phyloP scores from a whole-genome alignment of 2,113 vertebrate species.

The Porphyrio hochstetteri region DNA sequence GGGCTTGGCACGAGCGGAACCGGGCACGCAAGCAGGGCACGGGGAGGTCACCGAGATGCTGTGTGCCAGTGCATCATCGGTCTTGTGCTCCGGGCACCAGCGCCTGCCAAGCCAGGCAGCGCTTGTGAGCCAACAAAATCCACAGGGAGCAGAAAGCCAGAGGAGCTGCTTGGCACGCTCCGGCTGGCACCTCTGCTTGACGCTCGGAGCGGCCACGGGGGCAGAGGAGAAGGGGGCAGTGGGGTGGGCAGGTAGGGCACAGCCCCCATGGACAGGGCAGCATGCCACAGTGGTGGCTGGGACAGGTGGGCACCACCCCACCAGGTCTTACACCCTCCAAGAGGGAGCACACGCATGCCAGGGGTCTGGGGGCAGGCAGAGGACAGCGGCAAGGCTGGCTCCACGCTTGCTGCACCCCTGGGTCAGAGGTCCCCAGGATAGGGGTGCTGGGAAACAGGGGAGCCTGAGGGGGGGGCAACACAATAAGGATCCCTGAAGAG shows the following conservation, averaged over 20 bases:
- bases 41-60: not conserved
- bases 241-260: not conserved
- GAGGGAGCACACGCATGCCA: not conserved
- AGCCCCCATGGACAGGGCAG: not conserved
- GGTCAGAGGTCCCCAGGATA: not conserved
- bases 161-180: not conserved
- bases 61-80: not conserved
- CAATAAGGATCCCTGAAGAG: not conserved
- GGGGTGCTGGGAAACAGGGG: not conserved
- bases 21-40: not conserved
- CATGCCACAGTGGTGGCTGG: accelerated
- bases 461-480: too few relatives aligned
- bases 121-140: not conserved
- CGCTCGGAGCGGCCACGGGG: accelerated
- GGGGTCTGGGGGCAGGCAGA: not conserved
- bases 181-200: not conserved
- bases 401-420: not conserved
- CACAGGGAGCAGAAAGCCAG: not conserved
- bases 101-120: not conserved
- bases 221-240: not conserved
- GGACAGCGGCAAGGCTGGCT: not conserved
- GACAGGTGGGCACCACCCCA: not conserved
- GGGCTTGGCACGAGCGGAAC: not conserved
- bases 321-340: accelerated
- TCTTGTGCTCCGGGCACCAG: not conserved